These are phyloP conservation scores for Drosophila kuntzei DNA, from an alignment of 2,888 invertebrate species.

Conservation along the genomic window DNA sequence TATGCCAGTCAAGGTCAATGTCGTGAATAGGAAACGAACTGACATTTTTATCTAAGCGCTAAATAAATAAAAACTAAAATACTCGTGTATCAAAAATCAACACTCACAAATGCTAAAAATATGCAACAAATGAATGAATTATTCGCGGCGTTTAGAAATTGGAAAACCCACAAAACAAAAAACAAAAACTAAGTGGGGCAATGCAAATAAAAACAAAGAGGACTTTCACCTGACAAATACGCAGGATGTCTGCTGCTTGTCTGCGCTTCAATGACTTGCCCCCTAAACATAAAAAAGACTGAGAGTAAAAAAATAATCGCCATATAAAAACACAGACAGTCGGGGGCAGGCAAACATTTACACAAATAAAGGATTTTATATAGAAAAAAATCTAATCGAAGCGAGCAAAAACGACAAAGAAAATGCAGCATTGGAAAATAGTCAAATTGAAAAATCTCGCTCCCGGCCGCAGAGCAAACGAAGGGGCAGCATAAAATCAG, in stretches of 20 bases:
- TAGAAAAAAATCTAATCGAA: conserved; percentile 78
- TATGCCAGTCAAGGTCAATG: conserved; percentile 68
- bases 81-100: conserved; percentile 42
- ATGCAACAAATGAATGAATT: conserved; percentile 64
- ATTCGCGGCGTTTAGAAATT: conserved; percentile 72
- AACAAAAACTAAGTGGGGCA: conserved; percentile 34
- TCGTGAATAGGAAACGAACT: conserved; percentile 39
- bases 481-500: conserved; percentile 46
- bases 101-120: conserved; percentile 38
- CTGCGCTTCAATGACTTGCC: conserved; percentile 70
- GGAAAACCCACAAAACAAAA: conserved; percentile 26
- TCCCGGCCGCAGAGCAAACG: conserved; percentile 27
- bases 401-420: conserved; percentile 55
- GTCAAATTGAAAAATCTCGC: conserved; percentile 51
- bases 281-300: conserved; percentile 25
- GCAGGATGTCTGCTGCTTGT: conserved; percentile 74
- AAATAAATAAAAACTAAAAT: conserved; percentile 43
- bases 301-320: conserved; percentile 26
- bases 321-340: conserved; percentile 46
- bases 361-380: conserved; percentile 60
- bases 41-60: conserved; percentile 58
- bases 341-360: conserved; percentile 55
- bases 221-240: conserved; percentile 77
- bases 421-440: conserved; percentile 44
- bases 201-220: conserved; percentile 54